These are phyloP conservation scores for Solenodon paradoxus DNA, from an alignment of 2,113 vertebrate species.

Conservation along the genomic window DNA sequence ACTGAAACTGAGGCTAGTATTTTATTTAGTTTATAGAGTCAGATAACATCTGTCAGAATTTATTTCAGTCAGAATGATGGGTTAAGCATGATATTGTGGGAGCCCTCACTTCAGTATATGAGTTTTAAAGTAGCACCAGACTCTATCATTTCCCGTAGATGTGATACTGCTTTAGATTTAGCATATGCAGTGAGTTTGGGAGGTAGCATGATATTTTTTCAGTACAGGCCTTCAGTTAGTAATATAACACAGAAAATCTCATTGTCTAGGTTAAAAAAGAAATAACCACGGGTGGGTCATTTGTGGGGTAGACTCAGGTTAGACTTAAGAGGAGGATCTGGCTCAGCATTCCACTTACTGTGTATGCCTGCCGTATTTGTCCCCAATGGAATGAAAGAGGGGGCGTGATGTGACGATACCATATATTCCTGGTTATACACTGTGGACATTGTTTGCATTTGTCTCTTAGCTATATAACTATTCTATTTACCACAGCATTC, in stretches of 20 bases:
- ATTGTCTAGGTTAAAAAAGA: too few relatives aligned
- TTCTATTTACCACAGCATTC: neutral
- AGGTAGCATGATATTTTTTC: neutral
- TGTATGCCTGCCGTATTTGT: accelerated
- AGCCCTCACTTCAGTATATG: neutral
- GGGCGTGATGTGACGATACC: neutral
- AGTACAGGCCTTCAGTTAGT: neutral
- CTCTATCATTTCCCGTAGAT: neutral
- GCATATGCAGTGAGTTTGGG: neutral
- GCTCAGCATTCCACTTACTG: neutral
- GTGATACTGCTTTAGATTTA: neutral
- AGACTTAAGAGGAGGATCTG: neutral
- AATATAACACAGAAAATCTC: too few relatives aligned
- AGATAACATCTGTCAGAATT: neutral
- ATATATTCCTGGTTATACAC: neutral
- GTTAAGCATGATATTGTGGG: neutral
- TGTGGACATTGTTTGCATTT: neutral
- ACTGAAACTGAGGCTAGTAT: neutral
- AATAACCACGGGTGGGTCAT: neutral
- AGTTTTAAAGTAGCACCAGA: neutral
- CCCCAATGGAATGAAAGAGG: neutral
- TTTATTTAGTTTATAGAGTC: neutral
- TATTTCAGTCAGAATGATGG: neutral
- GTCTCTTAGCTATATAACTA: neutral
- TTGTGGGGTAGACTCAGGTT: neutral